phyloP scores from a whole-genome alignment of 2,113 vertebrate genomes.

The Phoenicopterus ruber region DNA sequence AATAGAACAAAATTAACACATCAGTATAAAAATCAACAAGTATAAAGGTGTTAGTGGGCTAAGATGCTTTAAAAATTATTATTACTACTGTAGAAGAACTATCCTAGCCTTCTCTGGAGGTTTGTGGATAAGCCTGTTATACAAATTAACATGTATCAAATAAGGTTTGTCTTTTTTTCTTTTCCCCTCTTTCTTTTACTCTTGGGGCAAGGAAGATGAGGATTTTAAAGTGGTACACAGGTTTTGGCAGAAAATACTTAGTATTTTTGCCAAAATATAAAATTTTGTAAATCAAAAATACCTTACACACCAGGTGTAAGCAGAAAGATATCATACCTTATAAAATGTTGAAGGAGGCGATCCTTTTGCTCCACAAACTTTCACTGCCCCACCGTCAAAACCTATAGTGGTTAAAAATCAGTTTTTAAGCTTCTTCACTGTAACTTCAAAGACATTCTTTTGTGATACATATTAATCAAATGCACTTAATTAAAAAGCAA shows the following conservation, averaged over 20 bases:
- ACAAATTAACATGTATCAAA: background rate
- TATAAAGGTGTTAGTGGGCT: background rate
- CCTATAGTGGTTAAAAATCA: conserved; percentile 42
- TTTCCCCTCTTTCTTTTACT: background rate
- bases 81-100: background rate
- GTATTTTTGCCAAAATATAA: background rate
- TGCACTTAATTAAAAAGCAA: background rate
- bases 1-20: background rate
- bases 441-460: background rate
- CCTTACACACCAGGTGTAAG: background rate
- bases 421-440: background rate
- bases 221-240: background rate
- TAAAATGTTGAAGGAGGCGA: conserved; percentile 76
- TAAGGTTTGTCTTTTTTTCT: background rate
- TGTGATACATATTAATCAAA: background rate
- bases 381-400: conserved; percentile 76
- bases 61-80: background rate
- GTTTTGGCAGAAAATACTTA: background rate
- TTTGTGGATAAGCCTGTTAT: background rate
- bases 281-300: background rate
- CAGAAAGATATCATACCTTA: conserved; percentile 67
- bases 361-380: conserved; percentile 77
- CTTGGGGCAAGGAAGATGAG: background rate
- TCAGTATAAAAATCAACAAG: background rate
- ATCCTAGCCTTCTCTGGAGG: background rate